A percentile compares a stretch with the other conserved stretches of the same genome.
phyloP scores from a whole-genome alignment of 2,888 invertebrate species.

The Erpobdella octoculata region DNA sequence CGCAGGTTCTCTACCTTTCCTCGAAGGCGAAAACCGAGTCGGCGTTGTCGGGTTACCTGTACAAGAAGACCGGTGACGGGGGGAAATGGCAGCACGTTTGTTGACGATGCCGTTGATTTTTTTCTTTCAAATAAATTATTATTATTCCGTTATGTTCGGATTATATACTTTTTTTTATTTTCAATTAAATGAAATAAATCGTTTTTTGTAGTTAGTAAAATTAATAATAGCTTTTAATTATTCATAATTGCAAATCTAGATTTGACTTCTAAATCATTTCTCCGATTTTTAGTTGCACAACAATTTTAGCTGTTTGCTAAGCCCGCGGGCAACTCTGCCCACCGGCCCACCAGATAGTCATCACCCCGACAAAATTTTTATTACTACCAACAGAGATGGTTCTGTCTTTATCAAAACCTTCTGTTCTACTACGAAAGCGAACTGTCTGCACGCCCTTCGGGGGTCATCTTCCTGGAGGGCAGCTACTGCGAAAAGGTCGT shows the following conservation, averaged over 20 bases:
- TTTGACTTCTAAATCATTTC: too few relatives aligned
- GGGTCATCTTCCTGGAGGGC: constrained; percentile 76
- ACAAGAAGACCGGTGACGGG: constrained; percentile 75
- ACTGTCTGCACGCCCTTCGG: constrained; percentile 68
- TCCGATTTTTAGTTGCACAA: too few relatives aligned
- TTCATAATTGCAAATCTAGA: too few relatives aligned
- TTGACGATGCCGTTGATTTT: too few relatives aligned
- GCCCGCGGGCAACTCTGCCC: too few relatives aligned
- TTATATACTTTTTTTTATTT: too few relatives aligned
- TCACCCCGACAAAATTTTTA: background rate
- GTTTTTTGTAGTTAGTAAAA: too few relatives aligned
- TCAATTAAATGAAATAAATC: too few relatives aligned
- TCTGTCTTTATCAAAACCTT: constrained; percentile 66
- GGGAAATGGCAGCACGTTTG: constrained; percentile 69
- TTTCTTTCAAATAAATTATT: too few relatives aligned
- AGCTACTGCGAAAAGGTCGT: constrained; percentile 60
- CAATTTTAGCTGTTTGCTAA: too few relatives aligned
- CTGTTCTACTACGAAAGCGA: constrained; percentile 84
- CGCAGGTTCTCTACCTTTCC: constrained; percentile 71
- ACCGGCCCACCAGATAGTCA: background rate
- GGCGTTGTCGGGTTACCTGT: constrained; percentile 70
- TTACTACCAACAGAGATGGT: constrained; percentile 46
- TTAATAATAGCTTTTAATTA: too few relatives aligned
- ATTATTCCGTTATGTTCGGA: too few relatives aligned
- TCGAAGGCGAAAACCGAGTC: constrained; percentile 75